Percentiles rank a stretch among this genome's conserved stretches.
These are phyloP conservation scores for Gambusia yucatana DNA, from an alignment of 2,797 vertebrate genomes.

Conservation along the genomic window DNA sequence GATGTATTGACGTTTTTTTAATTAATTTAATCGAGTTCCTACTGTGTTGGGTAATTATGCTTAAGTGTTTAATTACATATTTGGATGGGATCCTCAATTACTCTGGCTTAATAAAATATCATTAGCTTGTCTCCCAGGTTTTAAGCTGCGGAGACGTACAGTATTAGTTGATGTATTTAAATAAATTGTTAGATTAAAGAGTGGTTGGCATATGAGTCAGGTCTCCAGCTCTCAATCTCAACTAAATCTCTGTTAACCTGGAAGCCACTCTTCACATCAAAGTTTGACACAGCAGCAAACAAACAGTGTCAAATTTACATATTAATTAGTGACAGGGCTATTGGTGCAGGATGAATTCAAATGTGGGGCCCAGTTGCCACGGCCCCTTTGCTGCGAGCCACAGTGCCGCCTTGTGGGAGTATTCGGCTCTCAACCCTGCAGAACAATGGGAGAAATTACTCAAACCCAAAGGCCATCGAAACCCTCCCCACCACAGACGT, in stretches of 20 bases:
- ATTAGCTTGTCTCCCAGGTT: constrained; percentile 88
- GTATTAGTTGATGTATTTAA: constrained; percentile 82
- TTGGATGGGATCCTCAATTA: constrained; percentile 96
- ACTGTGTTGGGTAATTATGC: constrained; percentile 92
- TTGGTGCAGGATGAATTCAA: constrained; percentile 77
- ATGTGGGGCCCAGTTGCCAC: constrained; percentile 63
- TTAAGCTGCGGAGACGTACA: constrained; percentile 84
- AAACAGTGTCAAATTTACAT: constrained; percentile 86
- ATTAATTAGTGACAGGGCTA: constrained; percentile 82
- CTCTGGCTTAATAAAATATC: constrained; percentile 92
- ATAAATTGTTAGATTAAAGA: constrained; percentile 83
- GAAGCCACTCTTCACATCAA: constrained; percentile 80
- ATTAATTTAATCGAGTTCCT: constrained; percentile 92
- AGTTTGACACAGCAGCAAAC: constrained; percentile 83
- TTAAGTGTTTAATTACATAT: constrained; percentile 98
- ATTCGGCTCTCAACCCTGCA: constrained; percentile 41
- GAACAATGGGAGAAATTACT: constrained; percentile 73
- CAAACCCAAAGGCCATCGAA: constrained; percentile 61
- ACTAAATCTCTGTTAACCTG: constrained; percentile 86
- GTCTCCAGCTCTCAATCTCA: constrained; percentile 78
- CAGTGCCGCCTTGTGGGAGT: constrained; percentile 78
- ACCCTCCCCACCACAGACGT: constrained; percentile 46
- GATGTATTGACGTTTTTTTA: constrained; percentile 87
- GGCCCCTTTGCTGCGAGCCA: constrained; percentile 58
- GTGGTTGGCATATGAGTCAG: constrained; percentile 71